Evolutionary conservation across 2,888 invertebrate species (phyloP).

Genomic region (Tiliacea aurago): DNA sequence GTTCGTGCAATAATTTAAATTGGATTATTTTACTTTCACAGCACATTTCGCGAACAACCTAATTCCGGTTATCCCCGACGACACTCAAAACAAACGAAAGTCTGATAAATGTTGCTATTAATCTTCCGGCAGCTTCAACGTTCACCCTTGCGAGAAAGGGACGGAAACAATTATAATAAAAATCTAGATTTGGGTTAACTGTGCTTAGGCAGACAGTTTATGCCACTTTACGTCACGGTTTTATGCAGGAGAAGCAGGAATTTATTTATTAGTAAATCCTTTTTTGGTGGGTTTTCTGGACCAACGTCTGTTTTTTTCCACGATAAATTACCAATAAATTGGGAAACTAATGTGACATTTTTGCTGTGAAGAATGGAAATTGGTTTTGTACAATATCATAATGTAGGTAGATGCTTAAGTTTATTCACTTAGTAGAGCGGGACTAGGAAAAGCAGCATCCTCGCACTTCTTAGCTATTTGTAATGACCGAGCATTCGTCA

Average conservation of each 20-base stretch:
- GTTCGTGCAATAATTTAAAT: conserved; percentile 79
- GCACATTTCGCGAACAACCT: conserved; percentile 83
- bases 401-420: background rate
- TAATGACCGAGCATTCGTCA: background rate
- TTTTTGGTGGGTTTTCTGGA: conserved; percentile 52
- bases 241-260: conserved; percentile 54
- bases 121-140: conserved; percentile 78
- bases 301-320: conserved; percentile 38
- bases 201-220: conserved; percentile 66
- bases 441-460: background rate
- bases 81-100: conserved; percentile 88
- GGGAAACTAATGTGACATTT: conserved; percentile 29
- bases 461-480: too few species aligned
- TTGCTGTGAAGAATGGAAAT: conserved; percentile 46
- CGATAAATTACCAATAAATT: conserved; percentile 38
- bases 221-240: conserved; percentile 57
- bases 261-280: conserved; percentile 59
- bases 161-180: conserved; percentile 75
- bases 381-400: conserved; percentile 7
- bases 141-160: conserved; percentile 75
- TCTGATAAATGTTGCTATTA: conserved; percentile 87
- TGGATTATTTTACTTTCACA: conserved; percentile 82
- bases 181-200: conserved; percentile 77
- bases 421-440: background rate
- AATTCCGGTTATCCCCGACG: conserved; percentile 84